Base-by-base conservation (phyloP, 2,797 vertebrate species). In the Manis javanica region DNA sequence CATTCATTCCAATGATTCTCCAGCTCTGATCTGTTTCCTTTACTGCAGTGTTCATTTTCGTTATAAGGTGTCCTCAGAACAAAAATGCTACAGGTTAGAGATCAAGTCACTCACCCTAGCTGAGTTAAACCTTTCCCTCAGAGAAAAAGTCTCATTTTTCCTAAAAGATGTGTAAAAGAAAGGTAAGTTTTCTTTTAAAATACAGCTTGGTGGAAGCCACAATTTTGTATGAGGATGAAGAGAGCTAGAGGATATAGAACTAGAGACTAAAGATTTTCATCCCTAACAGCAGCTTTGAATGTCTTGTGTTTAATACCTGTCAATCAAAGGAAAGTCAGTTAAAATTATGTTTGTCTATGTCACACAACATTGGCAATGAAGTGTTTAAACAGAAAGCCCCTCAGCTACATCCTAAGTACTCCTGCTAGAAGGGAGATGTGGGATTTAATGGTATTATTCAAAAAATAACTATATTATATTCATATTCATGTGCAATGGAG, bases 101-200 rank as follows among this genome's bases (percentile, higher is more conserved):
- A 95, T 75, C 82, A 78, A 89, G 92, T 94, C 74, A 53, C 31
- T 91, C 78, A 83, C 61, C 34, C 29, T 26, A 71, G 79, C 37
- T 86, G 71, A 95, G 64, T 92, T 86, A 91, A 88, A 93, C 68
- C 71, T 94, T 83, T 42, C 53, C 61, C 53, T 90, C n/a, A 29
- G 55, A 95, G 63, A 96, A 93, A 81, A 96, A 93, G 68, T 29
- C 34, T 96, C 13, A 7, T 87, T 94, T 94, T 94, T 91, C 64
- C 51, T 92, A n/a, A 94, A 97, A 97, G 18, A 53, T 82, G 14
- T 96, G 23, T 19, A 68, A 87, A 93, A 95, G 29, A 81, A 88
- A 19, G 18, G 5, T 53, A 72, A 72, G 16, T 75, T 90, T 93
- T 75, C 49, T 94, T 96, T 97, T 78, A 81, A 96, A 84, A 93